Evolutionary conservation across 2,113 vertebrate species (phyloP).

Genomic region (Grammomys surdaster): DNA sequence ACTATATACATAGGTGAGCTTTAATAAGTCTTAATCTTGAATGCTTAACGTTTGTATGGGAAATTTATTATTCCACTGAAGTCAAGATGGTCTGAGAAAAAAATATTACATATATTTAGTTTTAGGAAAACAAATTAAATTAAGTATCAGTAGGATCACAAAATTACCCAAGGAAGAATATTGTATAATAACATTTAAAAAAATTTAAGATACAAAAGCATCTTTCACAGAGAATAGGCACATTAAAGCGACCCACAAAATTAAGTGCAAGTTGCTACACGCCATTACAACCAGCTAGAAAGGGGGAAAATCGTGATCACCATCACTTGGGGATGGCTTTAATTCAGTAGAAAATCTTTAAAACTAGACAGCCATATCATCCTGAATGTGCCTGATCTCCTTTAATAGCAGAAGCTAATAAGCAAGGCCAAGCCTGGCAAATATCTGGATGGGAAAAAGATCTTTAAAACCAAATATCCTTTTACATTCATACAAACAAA

Average conservation of each 20-base stretch:
- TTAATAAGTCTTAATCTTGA: constrained; percentile 43
- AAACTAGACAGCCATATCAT: constrained; percentile 1
- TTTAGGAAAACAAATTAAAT: constrained; percentile 59
- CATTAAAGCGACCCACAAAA: neutral
- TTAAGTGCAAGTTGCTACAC: constrained; percentile 19
- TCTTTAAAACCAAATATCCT: constrained; percentile 50
- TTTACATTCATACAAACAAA: constrained; percentile 73
- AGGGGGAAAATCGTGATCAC: constrained; percentile 1
- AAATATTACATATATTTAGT: constrained; percentile 35
- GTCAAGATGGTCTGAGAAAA: constrained; percentile 34
- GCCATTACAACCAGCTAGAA: constrained; percentile 11
- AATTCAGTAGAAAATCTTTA: constrained; percentile 60
- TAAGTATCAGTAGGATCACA: constrained; percentile 35
- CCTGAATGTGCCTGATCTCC: neutral
- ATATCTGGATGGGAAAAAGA: neutral
- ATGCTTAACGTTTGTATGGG: constrained; percentile 24
- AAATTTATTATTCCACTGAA: constrained; percentile 57
- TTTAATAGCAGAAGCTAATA: neutral
- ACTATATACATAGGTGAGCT: neutral
- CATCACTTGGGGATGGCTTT: constrained; percentile 46
- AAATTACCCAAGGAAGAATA: constrained; percentile 64
- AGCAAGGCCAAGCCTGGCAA: neutral
- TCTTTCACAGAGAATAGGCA: constrained; percentile 23
- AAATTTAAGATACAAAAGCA: constrained; percentile 58
- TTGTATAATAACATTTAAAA: constrained; percentile 50